phyloP scores from a whole-genome alignment of 2,797 vertebrate species.

The Phalanger gymnotis region DNA sequence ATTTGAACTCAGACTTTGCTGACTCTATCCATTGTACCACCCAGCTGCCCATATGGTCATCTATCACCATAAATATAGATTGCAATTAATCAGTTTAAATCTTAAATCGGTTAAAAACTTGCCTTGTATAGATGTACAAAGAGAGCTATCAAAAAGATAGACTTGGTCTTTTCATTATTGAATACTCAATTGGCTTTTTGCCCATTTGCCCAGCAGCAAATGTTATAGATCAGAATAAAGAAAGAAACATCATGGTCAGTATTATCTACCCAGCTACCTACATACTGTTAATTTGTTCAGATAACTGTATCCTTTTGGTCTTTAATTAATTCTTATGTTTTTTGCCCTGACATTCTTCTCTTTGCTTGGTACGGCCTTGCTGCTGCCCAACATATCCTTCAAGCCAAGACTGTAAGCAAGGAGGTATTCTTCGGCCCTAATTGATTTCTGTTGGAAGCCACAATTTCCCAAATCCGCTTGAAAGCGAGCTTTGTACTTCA shows the following conservation, averaged over 20 bases:
- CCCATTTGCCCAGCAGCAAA: not conserved
- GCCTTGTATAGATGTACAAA: not conserved
- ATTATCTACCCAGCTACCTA: not conserved
- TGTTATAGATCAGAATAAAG: not conserved
- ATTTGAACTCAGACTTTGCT: not conserved
- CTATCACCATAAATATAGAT: not conserved
- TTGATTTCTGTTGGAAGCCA: constrained; percentile 67
- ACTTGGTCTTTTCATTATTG: not conserved
- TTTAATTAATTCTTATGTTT: constrained; percentile 23
- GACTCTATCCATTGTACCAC: not conserved
- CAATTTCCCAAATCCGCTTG: constrained; percentile 66
- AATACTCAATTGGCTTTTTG: not conserved
- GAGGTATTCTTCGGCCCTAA: constrained; percentile 51
- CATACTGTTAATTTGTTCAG: not conserved
- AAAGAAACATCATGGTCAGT: not conserved
- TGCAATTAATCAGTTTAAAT: not conserved
- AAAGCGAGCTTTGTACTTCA: constrained; percentile 69
- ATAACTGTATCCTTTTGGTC: not conserved
- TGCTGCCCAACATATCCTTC: constrained; percentile 41
- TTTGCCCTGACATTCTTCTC: constrained; percentile 53
- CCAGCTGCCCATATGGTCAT: not conserved
- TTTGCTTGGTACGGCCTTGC: constrained; percentile 47
- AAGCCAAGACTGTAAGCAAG: constrained; percentile 48
- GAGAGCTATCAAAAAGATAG: not conserved
- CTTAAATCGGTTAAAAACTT: not conserved